Conservation (phyloP, 2,113 vertebrate genomes). For the Onychorhynchus coronatus region DNA sequence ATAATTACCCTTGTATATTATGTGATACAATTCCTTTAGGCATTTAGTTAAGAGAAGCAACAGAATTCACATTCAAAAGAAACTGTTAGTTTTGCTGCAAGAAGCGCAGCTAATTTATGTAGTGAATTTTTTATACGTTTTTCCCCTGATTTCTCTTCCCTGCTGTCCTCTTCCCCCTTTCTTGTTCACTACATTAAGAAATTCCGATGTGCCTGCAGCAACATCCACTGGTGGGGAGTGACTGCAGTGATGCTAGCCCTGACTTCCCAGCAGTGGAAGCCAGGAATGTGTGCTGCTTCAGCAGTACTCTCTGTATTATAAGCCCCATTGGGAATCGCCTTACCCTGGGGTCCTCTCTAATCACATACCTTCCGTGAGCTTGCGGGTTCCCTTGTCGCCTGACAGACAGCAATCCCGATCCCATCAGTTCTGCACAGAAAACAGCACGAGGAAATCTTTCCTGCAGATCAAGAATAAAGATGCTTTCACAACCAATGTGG, state of each 20-base stretch:
- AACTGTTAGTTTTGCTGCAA: conserved; percentile 68
- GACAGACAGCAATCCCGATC: not conserved
- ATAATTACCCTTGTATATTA: conserved; percentile 70
- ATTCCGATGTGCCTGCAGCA: conserved; percentile 70
- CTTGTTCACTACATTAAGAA: conserved; percentile 67
- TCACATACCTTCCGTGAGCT: conserved; percentile 24
- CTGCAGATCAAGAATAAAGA: not conserved
- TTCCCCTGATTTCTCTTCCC: conserved; percentile 66
- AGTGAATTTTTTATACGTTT: conserved; percentile 70
- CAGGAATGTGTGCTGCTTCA: not conserved
- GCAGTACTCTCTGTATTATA: not conserved
- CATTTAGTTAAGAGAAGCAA: conserved; percentile 61
- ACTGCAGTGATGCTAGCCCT: conserved; percentile 26
- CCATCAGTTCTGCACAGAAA: not conserved
- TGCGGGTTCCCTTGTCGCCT: not conserved
- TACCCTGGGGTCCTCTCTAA: conserved; percentile 31
- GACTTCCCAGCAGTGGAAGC: not conserved
- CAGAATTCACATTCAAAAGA: conserved; percentile 62
- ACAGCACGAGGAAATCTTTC: not conserved
- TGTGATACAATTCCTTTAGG: conserved; percentile 65
- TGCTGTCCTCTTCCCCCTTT: conserved; percentile 67
- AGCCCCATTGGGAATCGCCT: not conserved
- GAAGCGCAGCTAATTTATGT: conserved; percentile 71
- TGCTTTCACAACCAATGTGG: rapidly evolving
- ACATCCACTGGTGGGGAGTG: conserved; percentile 51